Base-by-base conservation (phyloP, 2,797 vertebrate genomes). In the Glyptemys insculpta region DNA sequence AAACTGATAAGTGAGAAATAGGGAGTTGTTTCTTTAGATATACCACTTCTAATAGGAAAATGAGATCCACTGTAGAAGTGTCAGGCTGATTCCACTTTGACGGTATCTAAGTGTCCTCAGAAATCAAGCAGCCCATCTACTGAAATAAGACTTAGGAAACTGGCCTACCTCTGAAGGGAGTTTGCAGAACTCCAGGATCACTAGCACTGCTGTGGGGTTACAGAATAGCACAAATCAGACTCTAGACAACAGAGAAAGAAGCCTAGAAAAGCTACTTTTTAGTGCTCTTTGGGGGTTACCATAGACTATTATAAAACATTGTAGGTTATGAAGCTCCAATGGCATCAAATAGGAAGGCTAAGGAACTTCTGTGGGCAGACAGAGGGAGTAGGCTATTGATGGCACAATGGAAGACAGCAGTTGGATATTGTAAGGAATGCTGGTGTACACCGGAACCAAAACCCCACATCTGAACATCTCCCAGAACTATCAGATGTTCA, bases 1-100 rank as follows among this genome's bases (percentile, higher is more conserved):
- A 98, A 97, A 96, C 95, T 96, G 88, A 97, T 95, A 96, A 94
- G 97, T 96, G 92, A 97, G 94, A 87, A 96, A 97, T 96, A 91
- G 83, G 90, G 85, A 94, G 57, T 81, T 83, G 80, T 95, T 97
- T 93, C 94, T 83, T 97, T 59, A 97, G 95, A 97, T 56, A 87
- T 86, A 83, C 95, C 80, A 94, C 83, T 89, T 96, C 97, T 91
- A 84, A 96, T 96, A 96, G 95, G 91, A 95, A 97, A 97, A 96
- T 92, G 83, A 97, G 97, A 96, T 91, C 91, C 4, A 1, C 12
- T 31, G 83, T 92, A 96, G 96, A 80, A 95, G 78, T 12, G 93
- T 37, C 57, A 97, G 94, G 94, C 88, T 96, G 91, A 91, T 34
- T 88, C 83, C 89, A 65, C 72, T 91, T 80, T 88, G 78, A 96